Evolutionary conservation across 2,797 vertebrate species (phyloP), one percentile per base, ranked within the genome.

Genomic region (Sebastes umbrosus): DNA sequence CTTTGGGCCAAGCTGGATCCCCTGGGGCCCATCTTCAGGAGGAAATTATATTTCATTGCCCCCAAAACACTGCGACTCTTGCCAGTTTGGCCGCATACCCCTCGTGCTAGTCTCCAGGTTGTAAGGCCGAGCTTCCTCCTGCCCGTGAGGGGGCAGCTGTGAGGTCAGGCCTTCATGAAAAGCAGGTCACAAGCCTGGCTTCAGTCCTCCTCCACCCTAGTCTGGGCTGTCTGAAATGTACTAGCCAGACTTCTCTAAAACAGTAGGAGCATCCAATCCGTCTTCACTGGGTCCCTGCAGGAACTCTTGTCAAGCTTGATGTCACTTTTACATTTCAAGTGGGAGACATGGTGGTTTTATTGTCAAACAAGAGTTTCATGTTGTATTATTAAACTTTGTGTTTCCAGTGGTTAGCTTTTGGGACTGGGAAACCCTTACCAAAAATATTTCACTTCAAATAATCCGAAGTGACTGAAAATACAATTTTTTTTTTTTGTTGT

Each of bases 1-100:
- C 88, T 90, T 36, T 43, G 89, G 87, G 89, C 94, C 93, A 91
- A 90, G 66, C 86, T 8, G 62, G 76, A 58, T 93, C 94, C 89
- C 90, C 83, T 16, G 85, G 79, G 93, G 85, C 91, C 79, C 89
- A 90, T 92, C 91, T 93, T 93, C 65, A 87, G 90, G 91, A 94
- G 94, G 95, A 96, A 96, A 96, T 95, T 92, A 95, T 95, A 95
- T 95, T 96, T 96, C 94, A 96, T 93, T 94, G 93, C 93, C 93
- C 92, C 90, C 81, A 93, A 94, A 95, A 92, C 74, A n/a, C 83
- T 10, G 75, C 13, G 71, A 75, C 85, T 84, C 80, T 71, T 78
- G 91, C 94, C 94, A 94, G 86, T 81, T 90, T 92, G 93, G 93
- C 93, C 75, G 68, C 50, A 34, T 82, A 81, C 55, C 81, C 67